A percentile compares a stretch with the other conserved stretches of the same genome.
These are phyloP conservation scores for Cavia porcellus DNA, from an alignment of 2,113 vertebrate genomes.

Conservation along the genomic window DNA sequence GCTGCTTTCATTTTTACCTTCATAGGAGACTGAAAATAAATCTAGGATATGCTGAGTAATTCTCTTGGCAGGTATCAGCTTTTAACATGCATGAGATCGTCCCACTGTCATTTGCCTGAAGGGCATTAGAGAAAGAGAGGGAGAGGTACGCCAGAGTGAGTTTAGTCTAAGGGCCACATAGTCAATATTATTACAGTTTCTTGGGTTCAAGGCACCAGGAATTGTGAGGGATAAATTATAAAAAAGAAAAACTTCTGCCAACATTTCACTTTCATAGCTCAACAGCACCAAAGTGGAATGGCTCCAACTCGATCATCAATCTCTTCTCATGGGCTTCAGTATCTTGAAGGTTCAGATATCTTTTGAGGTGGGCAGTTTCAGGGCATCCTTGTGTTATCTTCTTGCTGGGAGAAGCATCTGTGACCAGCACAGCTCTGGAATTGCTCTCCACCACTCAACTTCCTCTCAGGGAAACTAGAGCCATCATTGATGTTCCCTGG, in stretches of 20 bases:
- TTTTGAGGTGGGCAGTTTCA: not conserved
- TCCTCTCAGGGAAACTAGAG: not conserved
- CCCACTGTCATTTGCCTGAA: constrained; percentile 63
- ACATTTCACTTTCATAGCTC: constrained; percentile 23
- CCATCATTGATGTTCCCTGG: not conserved
- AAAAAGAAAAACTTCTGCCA: not conserved
- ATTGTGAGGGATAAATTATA: constrained; percentile 29
- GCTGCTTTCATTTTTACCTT: constrained; percentile 55
- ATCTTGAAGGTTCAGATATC: not conserved
- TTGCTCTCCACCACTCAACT: not conserved
- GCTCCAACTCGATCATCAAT: not conserved
- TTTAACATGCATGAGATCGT: constrained; percentile 60
- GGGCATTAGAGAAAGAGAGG: constrained; percentile 37
- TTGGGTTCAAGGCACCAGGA: not conserved
- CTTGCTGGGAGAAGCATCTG: not conserved
- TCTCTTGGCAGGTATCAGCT: constrained; percentile 37
- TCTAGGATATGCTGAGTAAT: constrained; percentile 67
- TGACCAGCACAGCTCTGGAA: not conserved
- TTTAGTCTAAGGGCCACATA: not conserved
- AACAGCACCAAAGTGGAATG: not conserved
- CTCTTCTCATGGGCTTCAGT: not conserved
- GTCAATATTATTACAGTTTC: constrained; percentile 53
- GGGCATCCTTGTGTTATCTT: not conserved
- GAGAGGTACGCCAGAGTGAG: constrained; percentile 26
- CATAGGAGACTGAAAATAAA: constrained; percentile 59